Evolutionary conservation across 2,113 vertebrate genomes (phyloP).

Genomic region (Cyanoderma ruficeps): DNA sequence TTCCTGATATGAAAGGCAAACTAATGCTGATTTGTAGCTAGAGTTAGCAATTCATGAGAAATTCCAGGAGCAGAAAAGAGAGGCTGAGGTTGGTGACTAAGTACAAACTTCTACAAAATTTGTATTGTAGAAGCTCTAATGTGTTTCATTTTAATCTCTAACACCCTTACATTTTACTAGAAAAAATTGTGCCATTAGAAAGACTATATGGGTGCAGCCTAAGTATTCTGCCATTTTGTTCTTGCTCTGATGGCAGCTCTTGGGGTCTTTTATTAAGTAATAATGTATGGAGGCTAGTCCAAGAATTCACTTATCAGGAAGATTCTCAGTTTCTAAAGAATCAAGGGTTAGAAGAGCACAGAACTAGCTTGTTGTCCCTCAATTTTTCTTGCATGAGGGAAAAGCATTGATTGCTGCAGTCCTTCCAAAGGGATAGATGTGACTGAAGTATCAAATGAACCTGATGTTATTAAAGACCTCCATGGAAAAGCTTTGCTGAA

Average conservation of each 20-base stretch:
- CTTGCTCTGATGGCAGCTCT: background rate
- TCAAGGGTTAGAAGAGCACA: background rate
- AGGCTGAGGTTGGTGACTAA: background rate
- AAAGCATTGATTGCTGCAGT: background rate
- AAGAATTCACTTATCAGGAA: background rate
- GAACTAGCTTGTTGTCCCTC: background rate
- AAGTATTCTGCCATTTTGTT: background rate
- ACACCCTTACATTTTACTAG: background rate
- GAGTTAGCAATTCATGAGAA: background rate
- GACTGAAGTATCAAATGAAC: background rate
- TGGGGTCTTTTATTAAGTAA: background rate
- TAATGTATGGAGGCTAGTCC: background rate
- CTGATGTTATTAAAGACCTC: background rate
- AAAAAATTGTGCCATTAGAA: background rate
- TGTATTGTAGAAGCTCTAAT: background rate
- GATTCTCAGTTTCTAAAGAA: background rate
- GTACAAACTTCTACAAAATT: background rate
- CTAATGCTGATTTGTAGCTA: background rate
- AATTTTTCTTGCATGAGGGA: background rate
- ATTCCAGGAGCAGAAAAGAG: background rate
- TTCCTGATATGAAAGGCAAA: background rate
- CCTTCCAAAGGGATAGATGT: background rate
- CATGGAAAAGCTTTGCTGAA: background rate
- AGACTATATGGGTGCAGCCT: background rate
- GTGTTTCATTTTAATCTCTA: background rate